Evolutionary conservation across 2,888 invertebrate species (phyloP).

Genomic region (Lepas anatifera): DNA sequence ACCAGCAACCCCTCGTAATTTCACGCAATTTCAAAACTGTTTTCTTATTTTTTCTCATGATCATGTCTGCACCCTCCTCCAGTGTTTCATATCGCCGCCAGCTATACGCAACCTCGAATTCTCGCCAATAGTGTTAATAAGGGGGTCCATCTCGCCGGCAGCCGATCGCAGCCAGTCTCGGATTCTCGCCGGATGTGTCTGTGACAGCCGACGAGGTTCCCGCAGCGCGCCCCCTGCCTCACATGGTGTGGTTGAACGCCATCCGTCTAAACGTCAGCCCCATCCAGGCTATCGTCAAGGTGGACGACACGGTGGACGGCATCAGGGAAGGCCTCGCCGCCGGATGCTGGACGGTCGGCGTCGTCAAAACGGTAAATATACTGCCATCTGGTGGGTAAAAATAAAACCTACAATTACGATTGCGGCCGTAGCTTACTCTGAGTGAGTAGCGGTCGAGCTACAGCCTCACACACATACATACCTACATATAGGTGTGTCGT

Average conservation of each 20-base stretch:
- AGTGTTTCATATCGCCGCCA: too few species aligned
- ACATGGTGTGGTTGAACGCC: slow-evolving; percentile 35
- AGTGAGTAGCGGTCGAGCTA: too few species aligned
- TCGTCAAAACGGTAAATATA: slow-evolving; percentile 28
- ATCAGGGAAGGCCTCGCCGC: slow-evolving; percentile 34
- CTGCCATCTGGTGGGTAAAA: not conserved
- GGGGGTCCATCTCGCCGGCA: slow-evolving; percentile 15
- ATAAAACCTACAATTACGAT: too few species aligned
- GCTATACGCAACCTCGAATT: too few species aligned
- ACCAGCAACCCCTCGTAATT: too few species aligned
- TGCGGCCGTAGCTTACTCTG: too few species aligned
- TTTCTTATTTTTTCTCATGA: too few species aligned
- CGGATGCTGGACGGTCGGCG: slow-evolving; percentile 36
- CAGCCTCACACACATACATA: too few species aligned
- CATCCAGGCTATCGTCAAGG: slow-evolving; percentile 25
- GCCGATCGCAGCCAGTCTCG: slow-evolving; percentile 31
- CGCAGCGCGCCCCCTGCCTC: slow-evolving; percentile 33
- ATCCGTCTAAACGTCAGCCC: slow-evolving; percentile 33
- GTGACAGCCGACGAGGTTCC: slow-evolving; percentile 35
- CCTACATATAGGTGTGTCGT: too few species aligned
- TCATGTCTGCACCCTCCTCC: too few species aligned
- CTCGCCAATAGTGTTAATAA: too few species aligned
- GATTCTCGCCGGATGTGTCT: slow-evolving; percentile 31
- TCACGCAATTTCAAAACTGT: too few species aligned
- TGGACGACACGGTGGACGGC: slow-evolving; percentile 34